Evolutionary conservation across 2,888 invertebrate species (phyloP).

Genomic region (Trisateles emortualis): DNA sequence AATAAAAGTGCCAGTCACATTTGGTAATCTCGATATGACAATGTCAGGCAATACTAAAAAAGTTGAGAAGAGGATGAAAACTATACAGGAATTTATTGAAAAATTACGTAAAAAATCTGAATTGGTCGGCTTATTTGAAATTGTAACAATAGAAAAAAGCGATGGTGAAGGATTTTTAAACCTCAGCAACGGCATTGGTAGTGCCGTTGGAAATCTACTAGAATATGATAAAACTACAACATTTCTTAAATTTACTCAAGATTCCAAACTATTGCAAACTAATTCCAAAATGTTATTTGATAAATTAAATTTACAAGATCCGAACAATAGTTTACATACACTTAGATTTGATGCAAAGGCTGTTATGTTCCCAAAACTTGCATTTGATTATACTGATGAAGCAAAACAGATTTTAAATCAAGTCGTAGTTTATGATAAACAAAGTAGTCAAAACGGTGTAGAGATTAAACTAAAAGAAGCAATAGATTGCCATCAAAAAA

Average conservation of each 20-base stretch:
- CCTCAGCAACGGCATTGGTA: slow-evolving; percentile 14
- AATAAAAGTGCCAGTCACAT: slow-evolving; percentile 27
- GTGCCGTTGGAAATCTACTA: slow-evolving; percentile 28
- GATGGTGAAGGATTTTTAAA: slow-evolving; percentile 12
- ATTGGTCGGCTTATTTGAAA: background rate
- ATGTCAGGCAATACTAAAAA: slow-evolving; percentile 5
- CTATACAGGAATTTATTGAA: background rate
- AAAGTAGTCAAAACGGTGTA: slow-evolving; percentile 22
- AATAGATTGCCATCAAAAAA: background rate
- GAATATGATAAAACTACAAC: slow-evolving; percentile 4
- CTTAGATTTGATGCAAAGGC: slow-evolving; percentile 2
- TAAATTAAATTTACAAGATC: background rate
- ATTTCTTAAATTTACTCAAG: slow-evolving; percentile 18
- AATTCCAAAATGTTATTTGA: slow-evolving; percentile 6
- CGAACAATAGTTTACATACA: background rate
- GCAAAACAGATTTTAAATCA: slow-evolving; percentile 2
- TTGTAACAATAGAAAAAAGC: slow-evolving; percentile 18
- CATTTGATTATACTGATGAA: slow-evolving; percentile 1
- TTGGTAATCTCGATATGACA: slow-evolving; percentile 34
- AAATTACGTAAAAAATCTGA: slow-evolving; percentile 1
- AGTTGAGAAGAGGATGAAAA: slow-evolving; percentile 1
- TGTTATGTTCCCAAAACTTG: slow-evolving; percentile 3
- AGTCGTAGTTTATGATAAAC: slow-evolving; percentile 3
- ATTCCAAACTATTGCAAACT: background rate
- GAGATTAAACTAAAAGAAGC: slow-evolving; percentile 14